Evolutionary conservation across 2,113 vertebrate genomes (phyloP).

Genomic region (Urocolius indicus): DNA sequence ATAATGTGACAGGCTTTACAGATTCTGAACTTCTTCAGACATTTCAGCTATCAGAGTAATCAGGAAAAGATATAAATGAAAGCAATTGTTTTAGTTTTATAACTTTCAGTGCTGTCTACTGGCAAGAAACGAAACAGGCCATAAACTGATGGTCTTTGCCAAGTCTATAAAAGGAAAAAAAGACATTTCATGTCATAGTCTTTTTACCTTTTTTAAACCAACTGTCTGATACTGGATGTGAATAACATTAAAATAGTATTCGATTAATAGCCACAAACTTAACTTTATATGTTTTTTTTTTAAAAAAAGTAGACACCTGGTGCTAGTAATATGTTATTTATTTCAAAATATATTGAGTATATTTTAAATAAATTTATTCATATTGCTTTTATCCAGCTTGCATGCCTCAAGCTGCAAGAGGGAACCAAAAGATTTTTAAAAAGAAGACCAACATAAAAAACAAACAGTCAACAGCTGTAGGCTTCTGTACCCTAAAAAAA

Average conservation of each 20-base stretch:
- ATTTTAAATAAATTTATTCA: conserved; percentile 32
- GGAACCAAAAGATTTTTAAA: background rate
- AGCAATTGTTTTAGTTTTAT: conserved; percentile 79
- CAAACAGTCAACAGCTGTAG: background rate
- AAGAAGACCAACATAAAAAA: background rate
- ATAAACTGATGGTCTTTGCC: conserved; percentile 71
- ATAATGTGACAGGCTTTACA: conserved; percentile 91
- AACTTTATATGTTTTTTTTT: conserved; percentile 22
- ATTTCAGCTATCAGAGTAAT: conserved; percentile 84
- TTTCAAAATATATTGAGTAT: conserved; percentile 1
- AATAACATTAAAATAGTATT: conserved; percentile 30
- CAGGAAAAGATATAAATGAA: conserved; percentile 77
- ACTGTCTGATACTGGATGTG: conserved; percentile 24
- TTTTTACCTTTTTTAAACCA: conserved; percentile 36
- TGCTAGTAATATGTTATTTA: conserved; percentile 45
- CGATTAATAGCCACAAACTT: conserved; percentile 39
- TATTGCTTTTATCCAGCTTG: background rate
- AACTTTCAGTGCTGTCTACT: conserved; percentile 76
- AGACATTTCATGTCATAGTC: conserved; percentile 31
- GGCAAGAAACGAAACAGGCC: conserved; percentile 74
- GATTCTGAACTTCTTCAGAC: conserved; percentile 87
- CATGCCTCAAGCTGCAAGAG: conserved; percentile 12
- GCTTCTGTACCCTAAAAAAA: background rate
- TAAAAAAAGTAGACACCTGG: background rate
- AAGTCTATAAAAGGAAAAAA: conserved; percentile 68